Evolutionary conservation across 2,888 invertebrate genomes (phyloP), one percentile per base, ranked within the genome.

Genomic region (Macaria notata): DNA sequence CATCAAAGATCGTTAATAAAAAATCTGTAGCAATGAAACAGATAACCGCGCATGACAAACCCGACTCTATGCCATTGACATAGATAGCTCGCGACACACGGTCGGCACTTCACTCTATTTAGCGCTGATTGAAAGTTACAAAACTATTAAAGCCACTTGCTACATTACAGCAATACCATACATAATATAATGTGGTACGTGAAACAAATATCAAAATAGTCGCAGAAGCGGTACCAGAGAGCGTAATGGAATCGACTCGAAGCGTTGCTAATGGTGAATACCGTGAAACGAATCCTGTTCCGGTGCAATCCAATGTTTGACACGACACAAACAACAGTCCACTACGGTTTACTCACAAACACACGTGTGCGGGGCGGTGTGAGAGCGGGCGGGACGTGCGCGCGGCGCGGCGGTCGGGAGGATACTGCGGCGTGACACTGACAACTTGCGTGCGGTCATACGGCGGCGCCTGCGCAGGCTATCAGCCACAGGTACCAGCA

Each of bases 281-380:
- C 79, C 78, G 69, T 76, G 65, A 59, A 59, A 67, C 65, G 65
- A 72, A 78, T 72, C 71, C 65, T 64, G 48, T 29, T 53, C 59
- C 66, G 69, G 64, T 73, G 81, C 82, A 86, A 86, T 86, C 86
- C 86, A 81, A 79, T 70, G 69, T 67, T 72, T 72, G 65, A 73
- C 72, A 70, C 68, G 66, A 62, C 72, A 72, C 71, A 66, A 70
- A 68, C 69, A 72, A 69, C 74, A 70, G 41, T 73, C 65, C 78
- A 75, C 75, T 85, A 84, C 85, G 9, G 41, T 41, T 86, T 86
- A 85, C 84, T 79, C 83, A 86, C 85, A 86, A 83, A 79, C 78
- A 77, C 85, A 83, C 85, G 85, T 84, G 81, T 75, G 65, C 67
- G 50, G 64, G 64, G 57, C 58, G 50, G 49, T 50, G 56, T 51